phyloP scores from a whole-genome alignment of 2,113 vertebrate species.

The Mormyrus lacerda region DNA sequence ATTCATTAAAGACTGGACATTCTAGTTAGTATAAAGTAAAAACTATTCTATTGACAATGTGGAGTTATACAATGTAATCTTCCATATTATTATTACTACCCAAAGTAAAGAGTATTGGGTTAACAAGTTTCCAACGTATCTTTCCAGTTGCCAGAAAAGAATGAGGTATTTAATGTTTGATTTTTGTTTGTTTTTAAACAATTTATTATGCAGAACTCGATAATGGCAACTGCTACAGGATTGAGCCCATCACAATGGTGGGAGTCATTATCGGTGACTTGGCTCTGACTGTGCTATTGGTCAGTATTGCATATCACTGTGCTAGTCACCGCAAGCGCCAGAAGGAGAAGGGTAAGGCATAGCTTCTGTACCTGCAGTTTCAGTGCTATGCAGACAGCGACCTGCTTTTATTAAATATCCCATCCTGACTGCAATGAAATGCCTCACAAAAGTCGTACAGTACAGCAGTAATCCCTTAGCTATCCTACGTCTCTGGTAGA shows the following conservation, averaged over 20 bases:
- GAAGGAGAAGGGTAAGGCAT: conserved; percentile 42
- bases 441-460: not conserved
- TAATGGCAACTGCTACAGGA: conserved; percentile 47
- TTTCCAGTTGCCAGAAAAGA: not conserved
- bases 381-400: not conserved
- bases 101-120: not conserved
- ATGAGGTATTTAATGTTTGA: not conserved
- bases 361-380: not conserved
- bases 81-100: not conserved
- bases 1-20: not conserved
- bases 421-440: not conserved
- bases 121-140: not conserved
- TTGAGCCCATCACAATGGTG: conserved; percentile 50
- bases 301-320: conserved; percentile 50
- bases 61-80: not conserved
- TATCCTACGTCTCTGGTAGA: not conserved
- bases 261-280: conserved; percentile 54
- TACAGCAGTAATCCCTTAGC: not conserved
- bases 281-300: conserved; percentile 53
- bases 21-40: not conserved
- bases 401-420: not conserved
- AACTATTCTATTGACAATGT: not conserved
- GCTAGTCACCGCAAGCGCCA: conserved; percentile 41
- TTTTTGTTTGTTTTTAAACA: not conserved
- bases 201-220: conserved; percentile 1